Percentiles rank a stretch among this genome's conserved stretches.
phyloP scores from a whole-genome alignment of 2,113 vertebrate species.

The Pterocles burchelli region DNA sequence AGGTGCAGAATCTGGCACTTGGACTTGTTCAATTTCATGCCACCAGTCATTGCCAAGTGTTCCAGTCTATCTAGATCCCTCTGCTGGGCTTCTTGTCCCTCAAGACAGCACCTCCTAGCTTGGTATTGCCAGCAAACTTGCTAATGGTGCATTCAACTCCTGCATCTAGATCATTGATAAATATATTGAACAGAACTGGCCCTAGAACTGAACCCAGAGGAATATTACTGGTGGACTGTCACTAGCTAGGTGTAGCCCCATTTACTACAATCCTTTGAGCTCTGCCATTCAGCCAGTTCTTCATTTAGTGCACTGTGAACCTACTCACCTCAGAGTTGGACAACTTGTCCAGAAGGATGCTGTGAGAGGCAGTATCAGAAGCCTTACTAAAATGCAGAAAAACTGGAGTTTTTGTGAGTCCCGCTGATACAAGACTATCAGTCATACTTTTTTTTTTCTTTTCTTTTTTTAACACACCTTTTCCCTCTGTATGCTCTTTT shows the following conservation, averaged over 20 bases:
- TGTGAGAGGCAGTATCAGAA: not conserved
- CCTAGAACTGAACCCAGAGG: not conserved
- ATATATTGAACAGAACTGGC: not conserved
- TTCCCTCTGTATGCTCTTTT: not conserved
- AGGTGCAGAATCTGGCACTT: not conserved
- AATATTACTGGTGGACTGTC: fast-evolving
- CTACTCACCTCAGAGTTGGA: not conserved
- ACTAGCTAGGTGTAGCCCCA: not conserved
- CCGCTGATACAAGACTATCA: not conserved
- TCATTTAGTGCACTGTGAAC: fast-evolving
- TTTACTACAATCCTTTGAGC: not conserved
- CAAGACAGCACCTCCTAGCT: not conserved
- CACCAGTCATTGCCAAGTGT: not conserved
- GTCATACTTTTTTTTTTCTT: not conserved
- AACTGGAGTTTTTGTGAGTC: not conserved
- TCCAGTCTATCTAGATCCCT: not conserved
- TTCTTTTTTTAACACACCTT: not conserved
- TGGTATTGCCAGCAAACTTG: not conserved
- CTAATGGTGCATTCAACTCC: not conserved
- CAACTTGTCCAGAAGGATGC: not conserved
- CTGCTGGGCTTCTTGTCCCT: not conserved
- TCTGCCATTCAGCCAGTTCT: not conserved
- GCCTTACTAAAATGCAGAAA: not conserved
- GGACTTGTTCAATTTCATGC: not conserved
- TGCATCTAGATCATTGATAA: not conserved